Evolutionary conservation across 1,140 invertebrate species (phyloP).

Genomic region (Brachionus koreanus): DNA sequence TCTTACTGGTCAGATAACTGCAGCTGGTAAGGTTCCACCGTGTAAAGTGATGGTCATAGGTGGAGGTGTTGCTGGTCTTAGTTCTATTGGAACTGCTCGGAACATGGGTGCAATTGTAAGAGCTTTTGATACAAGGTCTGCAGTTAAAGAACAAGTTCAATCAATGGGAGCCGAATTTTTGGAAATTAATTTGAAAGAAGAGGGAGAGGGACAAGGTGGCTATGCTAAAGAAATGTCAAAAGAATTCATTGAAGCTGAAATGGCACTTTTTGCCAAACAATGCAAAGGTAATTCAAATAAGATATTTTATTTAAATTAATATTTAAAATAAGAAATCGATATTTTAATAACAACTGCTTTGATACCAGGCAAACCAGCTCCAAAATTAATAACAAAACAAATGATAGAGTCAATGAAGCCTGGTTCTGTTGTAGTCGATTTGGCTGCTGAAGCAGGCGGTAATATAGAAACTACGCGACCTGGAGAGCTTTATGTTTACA

Average conservation of each 20-base stretch:
- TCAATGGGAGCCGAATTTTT: slow-evolving; percentile 81
- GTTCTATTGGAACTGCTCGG: slow-evolving; percentile 76
- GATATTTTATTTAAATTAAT: background rate
- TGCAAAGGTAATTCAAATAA: slow-evolving; percentile 59
- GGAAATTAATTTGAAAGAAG: slow-evolving; percentile 68
- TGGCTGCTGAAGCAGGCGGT: slow-evolving; percentile 81
- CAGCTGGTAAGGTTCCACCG: slow-evolving; percentile 77
- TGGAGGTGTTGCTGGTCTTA: slow-evolving; percentile 79
- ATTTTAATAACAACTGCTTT: slow-evolving; percentile 80
- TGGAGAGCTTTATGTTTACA: slow-evolving; percentile 70
- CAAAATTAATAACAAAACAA: slow-evolving; percentile 67
- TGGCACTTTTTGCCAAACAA: slow-evolving; percentile 78
- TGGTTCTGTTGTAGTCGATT: slow-evolving; percentile 80
- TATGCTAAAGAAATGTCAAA: slow-evolving; percentile 81
- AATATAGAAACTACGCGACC: slow-evolving; percentile 79
- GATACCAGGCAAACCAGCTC: slow-evolving; percentile 81
- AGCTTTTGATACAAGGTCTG: slow-evolving; percentile 78
- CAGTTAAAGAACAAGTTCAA: slow-evolving; percentile 84
- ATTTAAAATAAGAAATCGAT: slow-evolving; percentile 61
- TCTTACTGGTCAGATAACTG: slow-evolving; percentile 81
- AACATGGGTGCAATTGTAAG: slow-evolving; percentile 83
- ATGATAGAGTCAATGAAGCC: slow-evolving; percentile 79
- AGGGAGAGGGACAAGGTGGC: slow-evolving; percentile 73
- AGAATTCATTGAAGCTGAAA: slow-evolving; percentile 79
- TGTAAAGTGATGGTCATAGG: slow-evolving; percentile 81